phyloP scores from a whole-genome alignment of 2,113 vertebrate species.

The Oryzias curvinotus region DNA sequence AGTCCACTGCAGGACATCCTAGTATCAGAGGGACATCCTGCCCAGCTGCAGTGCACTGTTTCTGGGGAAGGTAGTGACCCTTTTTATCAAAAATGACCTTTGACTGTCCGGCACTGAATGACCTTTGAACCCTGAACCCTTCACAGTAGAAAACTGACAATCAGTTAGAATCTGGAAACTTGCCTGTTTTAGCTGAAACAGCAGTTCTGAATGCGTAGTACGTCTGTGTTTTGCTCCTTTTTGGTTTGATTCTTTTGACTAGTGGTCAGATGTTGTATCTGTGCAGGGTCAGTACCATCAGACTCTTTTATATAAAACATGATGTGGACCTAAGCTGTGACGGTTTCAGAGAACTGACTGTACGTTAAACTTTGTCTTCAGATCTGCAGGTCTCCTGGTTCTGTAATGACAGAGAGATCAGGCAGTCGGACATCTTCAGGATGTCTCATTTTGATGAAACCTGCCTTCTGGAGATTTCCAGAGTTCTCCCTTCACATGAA shows the following conservation, averaged over 20 bases:
- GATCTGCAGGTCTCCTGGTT: slow-evolving; percentile 92
- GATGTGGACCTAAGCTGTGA: too few species aligned
- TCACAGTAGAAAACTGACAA: too few species aligned
- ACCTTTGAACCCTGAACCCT: too few species aligned
- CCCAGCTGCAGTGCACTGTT: slow-evolving; percentile 86
- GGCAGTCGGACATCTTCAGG: slow-evolving; percentile 84
- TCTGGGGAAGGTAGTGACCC: slow-evolving; percentile 86
- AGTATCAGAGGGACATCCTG: slow-evolving; percentile 82
- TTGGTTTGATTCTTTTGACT: too few species aligned
- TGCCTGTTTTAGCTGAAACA: too few species aligned
- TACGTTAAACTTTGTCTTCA: slow-evolving; percentile 49
- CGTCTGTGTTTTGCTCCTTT: too few species aligned
- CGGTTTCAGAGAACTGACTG: not conserved
- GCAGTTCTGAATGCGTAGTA: too few species aligned
- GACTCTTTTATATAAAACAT: not conserved
- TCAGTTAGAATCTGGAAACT: too few species aligned
- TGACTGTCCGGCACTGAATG: too few species aligned
- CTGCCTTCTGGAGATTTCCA: slow-evolving; percentile 87
- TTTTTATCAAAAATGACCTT: too few species aligned
- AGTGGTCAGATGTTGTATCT: not conserved
- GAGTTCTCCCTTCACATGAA: slow-evolving; percentile 83
- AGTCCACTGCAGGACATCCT: slow-evolving; percentile 78
- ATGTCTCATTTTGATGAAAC: slow-evolving; percentile 92
- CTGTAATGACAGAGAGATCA: slow-evolving; percentile 86
- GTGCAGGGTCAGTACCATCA: not conserved